Conservation (phyloP, 23 tunicate species). For the Botrylloides violaceus region DNA sequence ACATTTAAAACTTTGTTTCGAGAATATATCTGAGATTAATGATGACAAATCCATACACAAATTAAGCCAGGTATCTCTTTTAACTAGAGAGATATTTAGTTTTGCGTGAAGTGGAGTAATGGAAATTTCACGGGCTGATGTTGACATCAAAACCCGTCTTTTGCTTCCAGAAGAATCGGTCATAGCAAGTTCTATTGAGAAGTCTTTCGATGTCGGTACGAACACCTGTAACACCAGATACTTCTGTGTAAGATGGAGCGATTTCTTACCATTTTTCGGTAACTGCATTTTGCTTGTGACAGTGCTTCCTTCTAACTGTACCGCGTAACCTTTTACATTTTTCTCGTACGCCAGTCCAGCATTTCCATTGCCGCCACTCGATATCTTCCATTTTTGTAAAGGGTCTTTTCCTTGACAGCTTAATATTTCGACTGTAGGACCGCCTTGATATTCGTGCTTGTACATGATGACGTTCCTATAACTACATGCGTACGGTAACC, state of each 20-base stretch:
- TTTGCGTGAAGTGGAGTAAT: conserved; percentile 70
- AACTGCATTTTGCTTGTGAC: conserved; percentile 47
- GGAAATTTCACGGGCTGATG: conserved; percentile 59
- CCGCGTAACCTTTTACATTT: conserved; percentile 61
- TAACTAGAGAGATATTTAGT: conserved; percentile 38
- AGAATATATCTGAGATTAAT: conserved; percentile 38
- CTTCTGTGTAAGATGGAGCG: conserved; percentile 49
- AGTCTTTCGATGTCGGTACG: conserved; percentile 57
- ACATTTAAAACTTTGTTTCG: conserved; percentile 51
- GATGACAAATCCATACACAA: conserved; percentile 68
- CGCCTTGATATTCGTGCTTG: conserved; percentile 88
- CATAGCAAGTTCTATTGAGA: conserved; percentile 68
- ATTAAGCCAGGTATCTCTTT: conserved; percentile 69
- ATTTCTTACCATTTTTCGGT: conserved; percentile 49
- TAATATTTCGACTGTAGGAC: conserved; percentile 70
- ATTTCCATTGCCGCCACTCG: conserved; percentile 18
- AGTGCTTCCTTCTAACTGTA: conserved; percentile 57
- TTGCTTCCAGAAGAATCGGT: conserved; percentile 49
- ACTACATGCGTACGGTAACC: too few relatives aligned
- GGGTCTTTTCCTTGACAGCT: conserved; percentile 75
- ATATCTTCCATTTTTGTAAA: conserved; percentile 38
- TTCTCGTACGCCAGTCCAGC: conserved; percentile 34
- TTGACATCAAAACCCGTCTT: conserved; percentile 67
- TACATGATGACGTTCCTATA: conserved; percentile 64
- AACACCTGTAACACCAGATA: conserved; percentile 57